phyloP scores from a whole-genome alignment of 1,140 invertebrate species.

The Plodia interpunctella region DNA sequence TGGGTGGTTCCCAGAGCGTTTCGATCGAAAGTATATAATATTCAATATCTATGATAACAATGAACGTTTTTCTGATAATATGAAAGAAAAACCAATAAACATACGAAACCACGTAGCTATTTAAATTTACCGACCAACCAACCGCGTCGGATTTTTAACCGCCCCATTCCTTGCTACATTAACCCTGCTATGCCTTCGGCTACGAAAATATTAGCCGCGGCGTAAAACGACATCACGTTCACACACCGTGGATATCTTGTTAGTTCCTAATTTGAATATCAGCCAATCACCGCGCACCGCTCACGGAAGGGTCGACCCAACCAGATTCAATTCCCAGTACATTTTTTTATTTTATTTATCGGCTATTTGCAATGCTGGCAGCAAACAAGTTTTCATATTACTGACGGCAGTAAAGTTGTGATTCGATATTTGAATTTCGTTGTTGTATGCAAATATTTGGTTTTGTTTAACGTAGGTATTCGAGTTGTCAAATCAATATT shows the following conservation, averaged over 20 bases:
- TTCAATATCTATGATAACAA: neutral
- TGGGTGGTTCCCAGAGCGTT: no score
- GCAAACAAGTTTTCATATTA: slow-evolving; percentile 27
- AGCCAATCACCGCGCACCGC: slow-evolving; percentile 46
- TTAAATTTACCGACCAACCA: slow-evolving; percentile 10
- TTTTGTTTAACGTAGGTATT: slow-evolving; percentile 5
- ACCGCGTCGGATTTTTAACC: slow-evolving; percentile 33
- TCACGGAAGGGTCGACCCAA: slow-evolving; percentile 9
- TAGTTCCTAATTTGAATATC: slow-evolving; percentile 59
- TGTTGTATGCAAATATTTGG: slow-evolving; percentile 4
- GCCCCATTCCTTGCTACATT: slow-evolving; percentile 49
- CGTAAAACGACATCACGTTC: slow-evolving; percentile 47
- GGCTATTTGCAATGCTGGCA: slow-evolving; percentile 12
- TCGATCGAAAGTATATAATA: no score
- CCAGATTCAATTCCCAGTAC: slow-evolving; percentile 20
- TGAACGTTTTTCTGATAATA: neutral
- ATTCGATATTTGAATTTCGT: slow-evolving; percentile 5
- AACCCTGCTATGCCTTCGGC: slow-evolving; percentile 33
- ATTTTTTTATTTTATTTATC: slow-evolving; percentile 24
- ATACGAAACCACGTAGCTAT: slow-evolving; percentile 1
- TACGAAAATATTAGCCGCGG: slow-evolving; percentile 57
- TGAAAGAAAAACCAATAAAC: neutral
- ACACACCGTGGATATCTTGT: slow-evolving; percentile 43
- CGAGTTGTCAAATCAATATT: neutral
- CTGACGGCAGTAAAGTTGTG: neutral